Evolutionary conservation across 2,113 vertebrate species (phyloP).

Genomic region (Oreocharis arfaki): DNA sequence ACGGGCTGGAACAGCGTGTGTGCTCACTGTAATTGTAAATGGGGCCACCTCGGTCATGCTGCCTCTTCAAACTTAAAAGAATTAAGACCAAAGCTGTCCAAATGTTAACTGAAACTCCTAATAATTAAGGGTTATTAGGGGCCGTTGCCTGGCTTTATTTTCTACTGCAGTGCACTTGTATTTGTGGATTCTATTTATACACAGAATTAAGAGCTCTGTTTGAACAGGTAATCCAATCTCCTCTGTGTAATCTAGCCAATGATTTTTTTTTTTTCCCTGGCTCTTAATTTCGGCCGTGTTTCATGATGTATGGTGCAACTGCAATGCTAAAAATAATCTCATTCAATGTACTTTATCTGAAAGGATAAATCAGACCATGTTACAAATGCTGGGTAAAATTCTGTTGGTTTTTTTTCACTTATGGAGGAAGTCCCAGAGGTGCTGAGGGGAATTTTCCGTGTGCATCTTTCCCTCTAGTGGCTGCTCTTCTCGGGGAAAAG

Average conservation of each 20-base stretch:
- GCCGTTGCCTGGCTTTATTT: conserved; percentile 15
- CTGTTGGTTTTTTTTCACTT: not conserved
- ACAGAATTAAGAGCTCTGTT: conserved; percentile 33
- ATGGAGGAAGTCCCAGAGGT: not conserved
- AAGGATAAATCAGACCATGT: not conserved
- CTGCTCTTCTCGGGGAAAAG: not conserved
- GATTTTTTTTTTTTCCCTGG: not conserved
- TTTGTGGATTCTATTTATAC: conserved; percentile 36
- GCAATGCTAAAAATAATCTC: conserved; percentile 14
- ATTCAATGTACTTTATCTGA: not conserved
- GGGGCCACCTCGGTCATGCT: not conserved
- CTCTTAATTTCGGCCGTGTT: conserved; percentile 14
- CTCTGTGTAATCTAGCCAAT: conserved; percentile 34
- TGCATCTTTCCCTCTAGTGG: conserved; percentile 32
- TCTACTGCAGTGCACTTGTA: not conserved
- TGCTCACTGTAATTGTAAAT: conserved; percentile 3
- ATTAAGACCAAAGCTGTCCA: conserved; percentile 52
- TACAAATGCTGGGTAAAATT: not conserved
- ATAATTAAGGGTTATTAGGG: conserved; percentile 38
- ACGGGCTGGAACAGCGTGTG: not conserved
- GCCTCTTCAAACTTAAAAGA: conserved; percentile 46
- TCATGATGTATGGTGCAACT: not conserved
- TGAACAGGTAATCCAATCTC: conserved; percentile 50
- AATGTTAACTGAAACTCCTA: conserved; percentile 50
- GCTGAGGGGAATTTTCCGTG: not conserved